Base-by-base conservation (phyloP, 2,797 vertebrate genomes). In the Pseudomugil tenellus region DNA sequence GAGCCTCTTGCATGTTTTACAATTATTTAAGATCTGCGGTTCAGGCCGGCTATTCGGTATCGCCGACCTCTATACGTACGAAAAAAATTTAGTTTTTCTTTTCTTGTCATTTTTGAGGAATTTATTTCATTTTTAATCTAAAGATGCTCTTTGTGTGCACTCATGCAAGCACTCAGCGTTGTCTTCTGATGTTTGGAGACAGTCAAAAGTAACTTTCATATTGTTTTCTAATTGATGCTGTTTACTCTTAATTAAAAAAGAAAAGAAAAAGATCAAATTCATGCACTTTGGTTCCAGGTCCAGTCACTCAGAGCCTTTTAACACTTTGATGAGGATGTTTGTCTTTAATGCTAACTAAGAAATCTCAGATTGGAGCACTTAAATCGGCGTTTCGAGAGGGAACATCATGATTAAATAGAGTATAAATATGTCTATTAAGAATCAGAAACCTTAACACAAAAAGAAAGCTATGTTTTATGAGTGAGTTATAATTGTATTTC, bases 311-410 rank as follows among this genome's bases (percentile, higher is more conserved):
- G 67, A 85, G 74, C 72, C 71, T 28, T 79, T 82, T 71, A 90
- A 92, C 93, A 94, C 93, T 94, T 93, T 90, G 41, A 26, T 57
- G 32, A 84, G 80, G 78, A 69, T 85, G 61, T 65, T 77, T 21
- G 53, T 74, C 54, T 58, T 80, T 72, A 32, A 75, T 77, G 90
- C 67, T 85, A 80, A 21, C 75, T 73, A 59, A 73, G 82, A 89
- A 78, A 80, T 86, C 81, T 85, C 70, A 84, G 73, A 83, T 74
- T 59, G 76, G 72, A 91, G 92, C 93, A 94, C 93, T 94, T 94
- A 91, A 74, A 83, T 84, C 75, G 84, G 86, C 91, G 87, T 91
- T 91, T 88, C 68, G 77, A 63, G 37, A 77, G 21, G 12, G 83
- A 79, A 75, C 16, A 54, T 65, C 23, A 58, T 53, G 21, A 76